Conservation (phyloP, 2,113 vertebrate genomes). For the Tupaia chinensis region DNA sequence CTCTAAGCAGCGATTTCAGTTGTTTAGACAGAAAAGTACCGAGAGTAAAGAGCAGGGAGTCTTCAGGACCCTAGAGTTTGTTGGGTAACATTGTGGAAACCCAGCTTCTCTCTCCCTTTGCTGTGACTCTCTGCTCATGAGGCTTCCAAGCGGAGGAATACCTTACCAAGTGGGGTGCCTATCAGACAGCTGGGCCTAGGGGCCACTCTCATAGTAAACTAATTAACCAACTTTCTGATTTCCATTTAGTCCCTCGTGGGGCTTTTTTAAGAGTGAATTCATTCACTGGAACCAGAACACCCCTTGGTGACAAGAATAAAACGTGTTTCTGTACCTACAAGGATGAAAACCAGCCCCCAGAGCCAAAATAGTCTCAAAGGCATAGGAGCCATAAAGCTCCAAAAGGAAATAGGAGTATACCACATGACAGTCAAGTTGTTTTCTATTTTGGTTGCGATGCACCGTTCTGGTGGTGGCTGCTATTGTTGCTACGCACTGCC, state of each 20-base stretch:
- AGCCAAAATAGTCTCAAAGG: slow-evolving; percentile 49
- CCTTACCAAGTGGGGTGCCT: slow-evolving; percentile 42
- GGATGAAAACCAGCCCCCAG: slow-evolving; percentile 50
- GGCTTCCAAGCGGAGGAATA: slow-evolving; percentile 36
- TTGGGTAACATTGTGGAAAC: slow-evolving; percentile 49
- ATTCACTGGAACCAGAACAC: slow-evolving; percentile 64
- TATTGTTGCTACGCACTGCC: neutral
- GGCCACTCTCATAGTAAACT: slow-evolving; percentile 62
- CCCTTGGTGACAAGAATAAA: slow-evolving; percentile 57
- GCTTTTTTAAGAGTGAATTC: slow-evolving; percentile 57
- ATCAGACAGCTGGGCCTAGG: slow-evolving; percentile 53
- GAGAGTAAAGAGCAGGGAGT: neutral
- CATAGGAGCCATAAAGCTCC: slow-evolving; percentile 10
- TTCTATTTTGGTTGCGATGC: slow-evolving; percentile 28
- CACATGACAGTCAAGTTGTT: neutral
- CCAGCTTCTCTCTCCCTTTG: slow-evolving; percentile 8
- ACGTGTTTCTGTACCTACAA: slow-evolving; percentile 49
- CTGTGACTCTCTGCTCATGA: slow-evolving; percentile 34
- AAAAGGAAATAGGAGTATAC: slow-evolving; percentile 1
- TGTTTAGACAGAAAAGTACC: slow-evolving; percentile 39
- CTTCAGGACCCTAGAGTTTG: slow-evolving; percentile 24
- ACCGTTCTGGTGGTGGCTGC: neutral
- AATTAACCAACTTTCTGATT: slow-evolving; percentile 75
- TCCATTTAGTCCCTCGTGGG: slow-evolving; percentile 60
- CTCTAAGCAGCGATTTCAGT: slow-evolving; percentile 17